Conservation (phyloP, 2,888 invertebrate species). For the Oligia fasciuncula region DNA sequence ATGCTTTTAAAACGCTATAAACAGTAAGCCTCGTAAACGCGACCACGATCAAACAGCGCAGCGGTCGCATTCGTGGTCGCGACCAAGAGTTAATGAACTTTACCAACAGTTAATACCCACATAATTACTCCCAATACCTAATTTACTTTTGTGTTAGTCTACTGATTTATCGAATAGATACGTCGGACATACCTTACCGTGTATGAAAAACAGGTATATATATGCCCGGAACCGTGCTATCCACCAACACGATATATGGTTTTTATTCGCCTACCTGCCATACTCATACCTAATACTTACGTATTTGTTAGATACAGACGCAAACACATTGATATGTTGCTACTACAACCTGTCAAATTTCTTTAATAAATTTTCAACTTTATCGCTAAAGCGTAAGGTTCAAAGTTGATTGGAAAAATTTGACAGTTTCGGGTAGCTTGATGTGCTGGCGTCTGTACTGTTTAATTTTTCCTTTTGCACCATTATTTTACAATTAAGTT, state of each 20-base stretch:
- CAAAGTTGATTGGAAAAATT: too few relatives aligned
- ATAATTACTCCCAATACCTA: constrained; percentile 30
- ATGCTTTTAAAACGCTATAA: constrained; percentile 1
- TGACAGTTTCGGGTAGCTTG: too few relatives aligned
- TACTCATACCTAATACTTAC: background rate
- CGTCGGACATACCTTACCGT: constrained; percentile 13
- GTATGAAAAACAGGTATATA: constrained; percentile 33
- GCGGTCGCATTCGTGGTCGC: constrained; percentile 13
- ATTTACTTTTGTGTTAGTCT: constrained; percentile 24
- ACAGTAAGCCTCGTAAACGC: constrained; percentile 4
- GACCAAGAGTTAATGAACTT: constrained; percentile 43
- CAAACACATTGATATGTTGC: too few relatives aligned
- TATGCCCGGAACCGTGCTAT: constrained; percentile 12
- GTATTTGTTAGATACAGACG: background rate
- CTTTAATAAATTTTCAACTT: too few relatives aligned
- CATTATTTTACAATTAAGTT: background rate
- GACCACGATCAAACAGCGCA: constrained; percentile 3
- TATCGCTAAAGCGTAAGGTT: too few relatives aligned
- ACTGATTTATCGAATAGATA: constrained; percentile 35
- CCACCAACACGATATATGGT: constrained; percentile 23
- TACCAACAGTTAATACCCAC: constrained; percentile 3
- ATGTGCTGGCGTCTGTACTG: too few relatives aligned
- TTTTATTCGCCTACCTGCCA: constrained; percentile 6
- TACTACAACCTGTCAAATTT: too few relatives aligned
- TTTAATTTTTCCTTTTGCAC: background rate